Evolutionary conservation across 2,797 vertebrate species (phyloP).

Genomic region (Alca torda): DNA sequence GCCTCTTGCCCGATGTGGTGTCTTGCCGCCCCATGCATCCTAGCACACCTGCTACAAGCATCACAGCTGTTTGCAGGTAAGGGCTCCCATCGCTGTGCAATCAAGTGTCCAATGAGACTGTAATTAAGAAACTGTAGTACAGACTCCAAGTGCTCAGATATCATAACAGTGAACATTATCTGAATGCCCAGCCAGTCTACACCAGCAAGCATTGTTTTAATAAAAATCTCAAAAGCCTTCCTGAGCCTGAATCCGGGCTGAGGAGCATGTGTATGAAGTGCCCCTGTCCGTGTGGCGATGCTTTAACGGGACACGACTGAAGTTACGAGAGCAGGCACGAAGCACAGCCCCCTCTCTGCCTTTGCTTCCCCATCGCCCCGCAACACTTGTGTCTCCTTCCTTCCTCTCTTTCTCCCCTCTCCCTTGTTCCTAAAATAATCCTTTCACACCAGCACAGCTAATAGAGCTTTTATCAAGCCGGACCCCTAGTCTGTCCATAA

Average conservation of each 20-base stretch:
- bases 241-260: constrained; percentile 21
- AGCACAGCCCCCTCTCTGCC: not conserved
- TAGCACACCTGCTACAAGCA: not conserved
- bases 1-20: accelerated
- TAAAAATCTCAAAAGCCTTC: constrained; percentile 45
- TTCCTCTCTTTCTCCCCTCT: not conserved
- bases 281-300: not conserved
- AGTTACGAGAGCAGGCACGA: not conserved
- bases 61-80: accelerated
- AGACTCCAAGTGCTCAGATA: not conserved
- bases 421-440: constrained; percentile 30
- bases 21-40: not conserved
- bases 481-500: not conserved
- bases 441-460: not conserved
- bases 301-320: not conserved
- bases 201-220: constrained; percentile 36
- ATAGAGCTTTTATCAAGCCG: not conserved
- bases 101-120: not conserved
- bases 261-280: not conserved
- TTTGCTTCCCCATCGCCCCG: not conserved
- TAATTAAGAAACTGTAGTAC: not conserved
- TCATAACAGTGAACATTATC: accelerated
- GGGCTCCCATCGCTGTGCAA: no score
- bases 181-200: not conserved
- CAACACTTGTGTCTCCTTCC: not conserved